Conservation (phyloP, 2,797 vertebrate genomes). For the Eulemur coronatus region DNA sequence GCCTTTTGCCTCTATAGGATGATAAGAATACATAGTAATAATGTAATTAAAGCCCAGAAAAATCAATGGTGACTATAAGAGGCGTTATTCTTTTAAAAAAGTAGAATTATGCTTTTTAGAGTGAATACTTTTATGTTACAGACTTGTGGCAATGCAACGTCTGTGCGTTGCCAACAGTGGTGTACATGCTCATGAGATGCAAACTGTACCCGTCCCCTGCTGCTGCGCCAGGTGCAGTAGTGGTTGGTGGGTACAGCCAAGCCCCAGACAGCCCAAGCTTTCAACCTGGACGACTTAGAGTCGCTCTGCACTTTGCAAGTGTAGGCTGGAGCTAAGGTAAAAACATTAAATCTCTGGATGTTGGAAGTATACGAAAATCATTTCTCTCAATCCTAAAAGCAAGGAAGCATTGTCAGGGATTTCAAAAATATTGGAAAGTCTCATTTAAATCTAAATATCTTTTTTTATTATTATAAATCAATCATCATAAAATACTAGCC, state of each 20-base stretch:
- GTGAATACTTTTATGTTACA: constrained; percentile 76
- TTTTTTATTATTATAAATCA: constrained; percentile 84
- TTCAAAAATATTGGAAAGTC: constrained; percentile 88
- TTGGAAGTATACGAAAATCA: constrained; percentile 84
- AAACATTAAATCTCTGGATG: constrained; percentile 82
- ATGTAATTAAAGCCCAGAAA: constrained; percentile 80
- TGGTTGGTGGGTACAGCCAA: constrained; percentile 59
- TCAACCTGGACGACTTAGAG: constrained; percentile 67
- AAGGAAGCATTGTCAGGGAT: constrained; percentile 84
- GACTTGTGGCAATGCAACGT: constrained; percentile 73
- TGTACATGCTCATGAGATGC: constrained; percentile 73
- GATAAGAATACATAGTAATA: constrained; percentile 79
- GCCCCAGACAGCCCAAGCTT: constrained; percentile 67
- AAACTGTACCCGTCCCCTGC: neutral
- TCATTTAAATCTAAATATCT: constrained; percentile 89
- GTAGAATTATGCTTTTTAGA: constrained; percentile 73
- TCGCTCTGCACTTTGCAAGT: constrained; percentile 69
- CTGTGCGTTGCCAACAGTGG: constrained; percentile 59
- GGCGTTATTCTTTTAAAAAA: constrained; percentile 78
- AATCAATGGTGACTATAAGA: constrained; percentile 79
- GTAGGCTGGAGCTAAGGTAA: constrained; percentile 80
- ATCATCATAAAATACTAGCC: constrained; percentile 86
- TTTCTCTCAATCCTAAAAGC: constrained; percentile 86
- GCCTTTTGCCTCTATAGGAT: constrained; percentile 80
- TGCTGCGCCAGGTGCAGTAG: constrained; percentile 60